A percentile compares a stretch with the other conserved stretches of the same genome.
These are phyloP conservation scores for Tiliacea aurago DNA, from an alignment of 2,888 invertebrate species.

Conservation along the genomic window DNA sequence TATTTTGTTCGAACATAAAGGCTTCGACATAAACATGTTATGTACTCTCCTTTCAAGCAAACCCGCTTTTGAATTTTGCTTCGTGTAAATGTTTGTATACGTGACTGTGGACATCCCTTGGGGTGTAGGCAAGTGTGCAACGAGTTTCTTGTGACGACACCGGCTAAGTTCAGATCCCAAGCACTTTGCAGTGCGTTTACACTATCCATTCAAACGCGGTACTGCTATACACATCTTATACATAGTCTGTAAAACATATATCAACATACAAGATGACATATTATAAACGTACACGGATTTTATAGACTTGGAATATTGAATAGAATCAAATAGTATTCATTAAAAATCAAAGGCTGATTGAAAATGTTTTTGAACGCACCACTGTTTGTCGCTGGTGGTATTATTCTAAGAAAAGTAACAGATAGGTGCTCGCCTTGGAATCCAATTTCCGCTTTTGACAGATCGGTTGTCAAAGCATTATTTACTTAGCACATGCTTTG, in stretches of 20 bases:
- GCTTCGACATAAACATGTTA: slow-evolving; percentile 2
- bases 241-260: slow-evolving; percentile 4
- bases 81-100: slow-evolving; percentile 1
- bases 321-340: not conserved
- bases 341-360: not conserved
- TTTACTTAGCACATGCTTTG: not conserved
- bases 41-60: not conserved
- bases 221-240: not conserved
- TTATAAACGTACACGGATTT: not conserved
- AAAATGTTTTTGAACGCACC: not conserved
- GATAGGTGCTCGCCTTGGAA: not conserved
- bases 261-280: slow-evolving; percentile 2
- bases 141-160: not conserved
- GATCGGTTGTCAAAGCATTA: not conserved
- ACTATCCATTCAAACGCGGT: not conserved
- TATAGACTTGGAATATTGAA: not conserved
- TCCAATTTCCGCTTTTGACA: not conserved
- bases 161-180: slow-evolving; percentile 44
- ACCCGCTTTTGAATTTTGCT: slow-evolving; percentile 44
- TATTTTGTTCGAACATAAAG: not conserved
- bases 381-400: not conserved
- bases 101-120: not conserved
- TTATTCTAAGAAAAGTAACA: not conserved
- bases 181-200: slow-evolving; percentile 2
- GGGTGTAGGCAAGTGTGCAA: slow-evolving; percentile 7